Conservation (phyloP, 2,113 vertebrate species). For the Struthio camelus region DNA sequence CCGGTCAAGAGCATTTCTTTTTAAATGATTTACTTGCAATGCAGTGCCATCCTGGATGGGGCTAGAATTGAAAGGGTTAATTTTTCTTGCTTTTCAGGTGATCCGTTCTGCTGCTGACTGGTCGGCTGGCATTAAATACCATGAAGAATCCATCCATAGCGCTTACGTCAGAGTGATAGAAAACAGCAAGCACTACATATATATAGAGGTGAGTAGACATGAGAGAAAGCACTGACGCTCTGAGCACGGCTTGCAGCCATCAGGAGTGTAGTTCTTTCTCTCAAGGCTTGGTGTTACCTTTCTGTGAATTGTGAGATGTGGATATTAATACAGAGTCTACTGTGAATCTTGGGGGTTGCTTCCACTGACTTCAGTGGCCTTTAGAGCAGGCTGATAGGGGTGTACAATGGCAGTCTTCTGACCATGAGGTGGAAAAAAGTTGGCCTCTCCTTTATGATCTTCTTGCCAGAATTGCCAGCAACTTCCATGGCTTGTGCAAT, state of each 20-base stretch:
- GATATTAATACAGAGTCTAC: background rate
- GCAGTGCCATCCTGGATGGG: background rate
- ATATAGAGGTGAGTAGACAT: constrained; percentile 86
- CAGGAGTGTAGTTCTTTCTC: background rate
- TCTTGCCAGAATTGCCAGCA: background rate
- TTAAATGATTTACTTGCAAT: background rate
- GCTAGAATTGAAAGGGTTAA: background rate
- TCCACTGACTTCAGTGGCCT: background rate
- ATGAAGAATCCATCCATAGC: constrained; percentile 94
- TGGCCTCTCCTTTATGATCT: background rate
- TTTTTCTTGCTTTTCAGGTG: constrained; percentile 74
- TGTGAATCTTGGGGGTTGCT: background rate
- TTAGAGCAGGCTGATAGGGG: background rate
- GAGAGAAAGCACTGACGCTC: background rate
- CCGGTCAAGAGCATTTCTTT: background rate
- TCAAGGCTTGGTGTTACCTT: background rate
- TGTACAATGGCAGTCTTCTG: background rate
- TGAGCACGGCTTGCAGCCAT: background rate
- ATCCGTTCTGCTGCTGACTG: constrained; percentile 92
- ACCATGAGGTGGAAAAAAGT: background rate
- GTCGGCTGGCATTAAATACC: constrained; percentile 96
- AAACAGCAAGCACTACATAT: constrained; percentile 92
- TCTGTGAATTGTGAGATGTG: background rate
- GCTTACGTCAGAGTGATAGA: constrained; percentile 86
- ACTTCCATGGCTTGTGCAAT: background rate